These are phyloP conservation scores for Trachelus stipa DNA, from an alignment of 2,888 invertebrate species.

Conservation along the genomic window DNA sequence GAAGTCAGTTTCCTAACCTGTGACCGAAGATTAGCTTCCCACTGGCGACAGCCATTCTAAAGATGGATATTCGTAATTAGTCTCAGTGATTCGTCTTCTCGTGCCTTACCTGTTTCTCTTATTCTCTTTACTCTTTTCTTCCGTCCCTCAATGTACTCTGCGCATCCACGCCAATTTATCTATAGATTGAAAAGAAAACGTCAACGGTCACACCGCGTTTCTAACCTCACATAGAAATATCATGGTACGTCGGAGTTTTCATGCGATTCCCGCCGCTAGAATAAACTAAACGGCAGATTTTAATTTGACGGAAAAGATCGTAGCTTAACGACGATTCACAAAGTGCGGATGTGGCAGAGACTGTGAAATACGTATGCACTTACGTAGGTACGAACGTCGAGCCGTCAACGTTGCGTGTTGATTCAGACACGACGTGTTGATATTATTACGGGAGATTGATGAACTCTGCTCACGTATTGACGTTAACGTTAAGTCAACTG, in stretches of 20 bases:
- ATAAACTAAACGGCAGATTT: neutral
- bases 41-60: neutral
- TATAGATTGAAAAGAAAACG: neutral
- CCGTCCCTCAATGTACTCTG: neutral
- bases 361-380: neutral
- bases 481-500: neutral
- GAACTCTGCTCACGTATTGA: neutral
- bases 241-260: neutral
- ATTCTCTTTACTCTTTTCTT: neutral
- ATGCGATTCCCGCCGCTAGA: neutral
- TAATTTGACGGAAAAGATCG: neutral
- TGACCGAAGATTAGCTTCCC: neutral
- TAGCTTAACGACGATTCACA: neutral
- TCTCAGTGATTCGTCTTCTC: neutral
- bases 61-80: neutral
- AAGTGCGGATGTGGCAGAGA: neutral
- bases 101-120: neutral
- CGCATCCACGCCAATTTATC: neutral
- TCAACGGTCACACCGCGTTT: neutral
- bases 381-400: neutral
- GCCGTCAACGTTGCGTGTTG: neutral
- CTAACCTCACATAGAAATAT: neutral
- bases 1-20: neutral
- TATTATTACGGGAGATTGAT: neutral
- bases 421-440: neutral